Conservation (phyloP, 1,140 invertebrate species). For the Adelges cooleyi region DNA sequence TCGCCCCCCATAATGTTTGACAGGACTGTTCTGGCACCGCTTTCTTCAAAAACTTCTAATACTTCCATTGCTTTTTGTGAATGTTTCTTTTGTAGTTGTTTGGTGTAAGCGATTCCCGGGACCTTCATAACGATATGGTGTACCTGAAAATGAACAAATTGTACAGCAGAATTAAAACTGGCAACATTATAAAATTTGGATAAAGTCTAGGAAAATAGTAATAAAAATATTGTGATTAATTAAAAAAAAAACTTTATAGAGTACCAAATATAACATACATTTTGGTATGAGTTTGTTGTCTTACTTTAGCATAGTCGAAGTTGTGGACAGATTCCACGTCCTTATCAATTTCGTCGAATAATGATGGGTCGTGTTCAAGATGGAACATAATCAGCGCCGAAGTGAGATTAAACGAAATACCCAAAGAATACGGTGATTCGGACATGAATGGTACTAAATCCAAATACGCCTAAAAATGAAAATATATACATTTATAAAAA, state of each 20-base stretch:
- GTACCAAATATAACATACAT: too few relatives aligned
- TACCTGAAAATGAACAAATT: slow-evolving; percentile 41
- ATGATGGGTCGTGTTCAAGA: slow-evolving; percentile 55
- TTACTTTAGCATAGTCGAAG: slow-evolving; percentile 56
- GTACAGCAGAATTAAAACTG: too few relatives aligned
- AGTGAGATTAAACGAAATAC: slow-evolving; percentile 31
- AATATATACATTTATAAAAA: too few relatives aligned
- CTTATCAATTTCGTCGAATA: slow-evolving; percentile 59
- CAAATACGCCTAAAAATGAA: slow-evolving; percentile 44
- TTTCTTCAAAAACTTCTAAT: slow-evolving; percentile 57
- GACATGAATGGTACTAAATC: slow-evolving; percentile 53
- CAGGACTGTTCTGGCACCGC: slow-evolving; percentile 61
- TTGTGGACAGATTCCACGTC: slow-evolving; percentile 59
- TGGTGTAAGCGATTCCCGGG: slow-evolving; percentile 60
- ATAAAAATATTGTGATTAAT: not conserved
- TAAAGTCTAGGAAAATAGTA: too few relatives aligned
- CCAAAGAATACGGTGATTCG: slow-evolving; percentile 33
- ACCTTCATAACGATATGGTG: slow-evolving; percentile 51
- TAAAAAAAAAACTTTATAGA: not conserved
- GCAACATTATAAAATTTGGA: too few relatives aligned
- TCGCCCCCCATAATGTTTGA: slow-evolving; percentile 67
- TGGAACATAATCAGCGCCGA: slow-evolving; percentile 73
- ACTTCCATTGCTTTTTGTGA: slow-evolving; percentile 60
- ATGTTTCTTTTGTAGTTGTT: slow-evolving; percentile 62
- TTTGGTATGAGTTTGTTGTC: too few relatives aligned